Conservation (phyloP, 92 coral and sea anemone species). For the Zoanthus gigantus region DNA sequence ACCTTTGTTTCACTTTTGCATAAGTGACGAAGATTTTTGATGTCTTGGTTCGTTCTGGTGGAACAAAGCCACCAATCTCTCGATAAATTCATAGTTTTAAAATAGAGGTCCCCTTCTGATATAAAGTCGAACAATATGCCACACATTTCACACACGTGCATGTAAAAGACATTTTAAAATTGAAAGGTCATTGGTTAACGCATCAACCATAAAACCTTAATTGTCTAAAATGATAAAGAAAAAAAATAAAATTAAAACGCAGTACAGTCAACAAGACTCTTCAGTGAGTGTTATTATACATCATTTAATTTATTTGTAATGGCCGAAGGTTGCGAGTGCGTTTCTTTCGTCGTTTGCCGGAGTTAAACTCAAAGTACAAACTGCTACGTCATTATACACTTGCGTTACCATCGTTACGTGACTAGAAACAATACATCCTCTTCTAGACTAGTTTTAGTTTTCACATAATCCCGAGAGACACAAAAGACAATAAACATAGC, state of each 20-base stretch:
- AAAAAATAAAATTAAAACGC: slow-evolving; percentile 5
- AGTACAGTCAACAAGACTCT: slow-evolving; percentile 27
- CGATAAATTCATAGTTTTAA: too few species aligned
- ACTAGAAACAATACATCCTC: background rate
- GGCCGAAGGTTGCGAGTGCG: background rate
- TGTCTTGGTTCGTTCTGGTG: background rate
- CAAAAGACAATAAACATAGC: too few species aligned
- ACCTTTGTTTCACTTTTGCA: slow-evolving; percentile 7
- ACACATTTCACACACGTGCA: slow-evolving; percentile 40
- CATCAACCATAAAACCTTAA: slow-evolving; percentile 13
- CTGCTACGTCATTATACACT: background rate
- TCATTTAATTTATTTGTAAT: background rate
- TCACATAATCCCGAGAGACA: too few species aligned
- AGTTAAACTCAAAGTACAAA: background rate
- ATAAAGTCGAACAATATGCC: slow-evolving; percentile 4
- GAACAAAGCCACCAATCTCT: slow-evolving; percentile 9
- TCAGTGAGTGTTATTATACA: background rate
- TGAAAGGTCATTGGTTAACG: slow-evolving; percentile 20
- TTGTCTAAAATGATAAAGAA: slow-evolving; percentile 27
- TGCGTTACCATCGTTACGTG: background rate
- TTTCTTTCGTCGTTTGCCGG: background rate
- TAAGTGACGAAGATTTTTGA: too few species aligned
- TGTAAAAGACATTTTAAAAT: background rate
- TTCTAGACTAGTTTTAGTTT: background rate
- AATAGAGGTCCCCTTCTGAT: too few species aligned